Base-by-base conservation (phyloP, 1,140 invertebrate species). In the Melanaphis sacchari region DNA sequence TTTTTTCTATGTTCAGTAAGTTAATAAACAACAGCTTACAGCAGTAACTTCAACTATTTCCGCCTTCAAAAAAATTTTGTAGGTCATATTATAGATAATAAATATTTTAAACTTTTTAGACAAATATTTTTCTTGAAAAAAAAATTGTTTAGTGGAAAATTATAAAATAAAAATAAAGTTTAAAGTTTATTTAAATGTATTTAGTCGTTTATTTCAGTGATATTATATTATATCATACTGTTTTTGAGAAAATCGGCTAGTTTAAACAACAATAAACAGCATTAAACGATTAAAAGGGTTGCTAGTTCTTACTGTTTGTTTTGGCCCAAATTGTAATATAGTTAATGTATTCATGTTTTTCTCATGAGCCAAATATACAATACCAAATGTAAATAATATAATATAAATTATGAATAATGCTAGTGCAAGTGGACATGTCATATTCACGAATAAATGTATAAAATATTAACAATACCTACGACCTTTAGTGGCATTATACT, bases 241-340 rank as follows among this genome's bases (percentile, higher is more conserved):
- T 49, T 46, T 49, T 76, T 88, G 43, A 49, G 49, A 90, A 52
- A 38, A 54, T 90, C 8, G 49, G 46, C 43, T 24, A 52, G 46
- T 89, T 38, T 89, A 52, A 52, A 90, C 46, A 54, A 90, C 21
- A 88, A 46, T 49, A 49, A 88, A 88, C 49, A 22, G 46, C 21
- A 41, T 90, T 90, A 54, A 90, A 54, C 49, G n/a, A 90, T 90
- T 90, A 90, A 54, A 90, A 49, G n/a, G 87, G 87, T 89, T 52
- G 15, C 31, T 49, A 88, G 40, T 85, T 52, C 4, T 15, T 46
- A 46, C 40, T 87, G 43, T 43, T 88, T 49, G 21, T 46, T 49
- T 36, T 46, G 18, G 18, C 15, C 43, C n/a, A 36, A 31, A 36
- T 41, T 85, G 82, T 40, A 40, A 40, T 26, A 22, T 40, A 18